These are phyloP conservation scores for Homalodisca vitripennis DNA, from an alignment of 1,140 invertebrate species.

Conservation along the genomic window DNA sequence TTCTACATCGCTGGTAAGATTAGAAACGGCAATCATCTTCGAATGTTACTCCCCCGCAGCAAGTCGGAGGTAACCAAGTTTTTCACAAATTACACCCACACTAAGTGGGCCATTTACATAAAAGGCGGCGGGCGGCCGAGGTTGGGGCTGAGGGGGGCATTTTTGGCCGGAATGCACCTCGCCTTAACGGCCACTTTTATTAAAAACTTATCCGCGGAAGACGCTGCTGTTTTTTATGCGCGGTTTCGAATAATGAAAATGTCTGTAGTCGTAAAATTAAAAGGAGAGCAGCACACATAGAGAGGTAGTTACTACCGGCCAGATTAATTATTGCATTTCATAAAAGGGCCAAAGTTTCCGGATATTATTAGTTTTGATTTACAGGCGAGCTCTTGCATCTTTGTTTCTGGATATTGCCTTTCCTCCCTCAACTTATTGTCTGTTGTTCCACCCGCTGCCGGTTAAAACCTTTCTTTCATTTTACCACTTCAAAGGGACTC, in stretches of 20 bases:
- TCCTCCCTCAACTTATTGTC: constrained; percentile 6
- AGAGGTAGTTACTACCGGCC: neutral
- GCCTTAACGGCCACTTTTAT: constrained; percentile 22
- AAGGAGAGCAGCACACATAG: constrained; percentile 14
- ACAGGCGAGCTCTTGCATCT: neutral
- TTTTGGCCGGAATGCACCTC: constrained; percentile 2
- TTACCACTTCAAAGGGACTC: neutral
- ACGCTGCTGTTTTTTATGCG: constrained; percentile 14
- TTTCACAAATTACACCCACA: constrained; percentile 4
- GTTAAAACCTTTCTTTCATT: neutral
- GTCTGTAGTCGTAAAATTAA: constrained; percentile 24
- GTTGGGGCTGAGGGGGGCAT: neutral
- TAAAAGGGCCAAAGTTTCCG: constrained; percentile 11
- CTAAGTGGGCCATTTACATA: neutral
- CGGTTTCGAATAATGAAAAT: constrained; percentile 14
- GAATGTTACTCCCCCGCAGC: neutral
- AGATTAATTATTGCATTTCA: constrained; percentile 22
- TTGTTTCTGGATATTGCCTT: neutral
- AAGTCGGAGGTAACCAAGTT: neutral
- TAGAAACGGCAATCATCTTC: too few species aligned
- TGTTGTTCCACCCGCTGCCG: neutral
- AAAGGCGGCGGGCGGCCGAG: neutral
- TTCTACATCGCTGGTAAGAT: too few species aligned
- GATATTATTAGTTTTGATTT: constrained; percentile 23
- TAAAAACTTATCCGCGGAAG: constrained; percentile 20